Base-by-base conservation (phyloP, 2,113 vertebrate genomes). In the Promerops cafer region DNA sequence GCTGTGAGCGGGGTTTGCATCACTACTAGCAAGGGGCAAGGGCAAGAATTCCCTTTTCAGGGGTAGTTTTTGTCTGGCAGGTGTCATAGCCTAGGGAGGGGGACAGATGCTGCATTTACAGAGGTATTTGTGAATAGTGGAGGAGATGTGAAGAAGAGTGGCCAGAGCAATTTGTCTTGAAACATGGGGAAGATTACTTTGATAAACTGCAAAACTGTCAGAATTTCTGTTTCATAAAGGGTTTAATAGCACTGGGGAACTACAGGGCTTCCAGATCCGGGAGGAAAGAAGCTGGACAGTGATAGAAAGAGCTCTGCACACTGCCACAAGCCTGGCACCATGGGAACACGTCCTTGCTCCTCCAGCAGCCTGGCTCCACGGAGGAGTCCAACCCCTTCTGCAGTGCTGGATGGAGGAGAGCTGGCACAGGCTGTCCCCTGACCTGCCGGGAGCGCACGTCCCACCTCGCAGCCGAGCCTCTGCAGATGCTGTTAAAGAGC, bases 371-470 rank as follows among this genome's bases (percentile, higher is more conserved):
- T 9, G 8, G 47, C 27, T 64, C 52, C 33, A 16, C 0, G 0
- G 42, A 69, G n/a, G 45, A 57, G 18, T n/a, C 12, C 45, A 28
- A 18, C 16, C 35, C 33, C 23, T 81, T 37, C 42, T 33, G 69
- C 70, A 27, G 70, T 4, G 21, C 75, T 12, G 5, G 13, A 2
- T 0, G 37, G 57, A 76, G 40, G 16, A 59, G 26, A 59, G 47
- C 23, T 0, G 1, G 39, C 6, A 1, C 28, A 57, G 59, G 30
- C 20, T 31, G 75, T 42, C 27, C 52, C 81, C 30, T 0, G 20
- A 18, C 1, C 75, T 64, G 80, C 68, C 52, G 1, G 1, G 9
- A 35, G 79, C 1, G 0, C 3, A 0, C 0, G 0, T 10, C 57
- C 61, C 74, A 82, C 26, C 83, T 68, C 9, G 0, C 59, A 49